A percentile compares a stretch with the other conserved stretches of the same genome.
Conservation (phyloP, 2,113 vertebrate genomes). For the Rhinoderma darwinii region DNA sequence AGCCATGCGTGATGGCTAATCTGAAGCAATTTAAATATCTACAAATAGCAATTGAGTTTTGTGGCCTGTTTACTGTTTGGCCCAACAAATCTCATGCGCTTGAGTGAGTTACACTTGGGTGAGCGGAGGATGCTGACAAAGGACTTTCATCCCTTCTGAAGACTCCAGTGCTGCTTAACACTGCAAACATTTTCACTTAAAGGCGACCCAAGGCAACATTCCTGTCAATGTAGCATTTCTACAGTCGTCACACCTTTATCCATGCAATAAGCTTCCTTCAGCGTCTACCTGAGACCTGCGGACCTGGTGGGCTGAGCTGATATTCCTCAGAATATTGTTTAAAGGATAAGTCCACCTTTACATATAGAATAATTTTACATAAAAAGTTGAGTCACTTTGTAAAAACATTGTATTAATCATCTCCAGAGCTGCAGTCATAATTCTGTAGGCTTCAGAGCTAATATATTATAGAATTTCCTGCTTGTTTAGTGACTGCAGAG, state of each 20-base stretch:
- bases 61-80: constrained; percentile 31
- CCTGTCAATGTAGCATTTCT: constrained; percentile 49
- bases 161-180: constrained; percentile 32
- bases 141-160: constrained; percentile 36
- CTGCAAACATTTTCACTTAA: constrained; percentile 52
- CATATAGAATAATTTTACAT: neutral
- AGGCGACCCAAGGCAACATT: constrained; percentile 43
- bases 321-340: neutral
- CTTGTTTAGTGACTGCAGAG: no score
- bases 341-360: neutral
- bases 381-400: neutral
- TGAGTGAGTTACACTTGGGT: constrained; percentile 56
- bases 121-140: constrained; percentile 51
- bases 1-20: constrained; percentile 20
- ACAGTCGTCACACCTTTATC: constrained; percentile 48
- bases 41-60: constrained; percentile 35
- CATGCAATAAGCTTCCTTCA: neutral
- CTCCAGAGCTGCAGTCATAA: neutral
- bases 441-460: no score
- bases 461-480: no score
- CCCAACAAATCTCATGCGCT: constrained; percentile 26
- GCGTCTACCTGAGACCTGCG: neutral
- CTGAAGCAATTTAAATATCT: constrained; percentile 46
- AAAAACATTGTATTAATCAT: no score
- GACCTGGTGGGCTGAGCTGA: neutral